Conservation (phyloP, 2,797 vertebrate genomes). For the Euphonia xanthogaster region DNA sequence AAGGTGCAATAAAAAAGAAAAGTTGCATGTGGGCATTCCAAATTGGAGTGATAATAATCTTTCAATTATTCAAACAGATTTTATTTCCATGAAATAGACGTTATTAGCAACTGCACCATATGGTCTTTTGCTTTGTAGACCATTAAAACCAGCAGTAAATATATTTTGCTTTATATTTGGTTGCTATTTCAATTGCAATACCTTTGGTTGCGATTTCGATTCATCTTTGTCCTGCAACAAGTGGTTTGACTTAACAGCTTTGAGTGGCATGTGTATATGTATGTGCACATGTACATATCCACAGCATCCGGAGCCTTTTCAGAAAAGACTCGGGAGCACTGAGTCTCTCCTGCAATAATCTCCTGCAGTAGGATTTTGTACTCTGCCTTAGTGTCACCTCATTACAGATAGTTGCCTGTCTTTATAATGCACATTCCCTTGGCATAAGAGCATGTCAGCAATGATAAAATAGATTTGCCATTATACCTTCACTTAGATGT, state of each 20-base stretch:
- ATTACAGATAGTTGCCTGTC: neutral
- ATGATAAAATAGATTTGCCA: constrained; percentile 11
- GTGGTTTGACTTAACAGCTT: neutral
- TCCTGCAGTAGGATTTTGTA: neutral
- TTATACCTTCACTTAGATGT: constrained; percentile 17
- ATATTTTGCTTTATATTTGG: neutral
- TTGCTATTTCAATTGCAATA: neutral
- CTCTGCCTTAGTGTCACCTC: neutral
- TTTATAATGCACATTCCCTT: neutral
- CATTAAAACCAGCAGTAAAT: neutral
- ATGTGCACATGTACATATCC: neutral
- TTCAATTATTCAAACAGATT: neutral
- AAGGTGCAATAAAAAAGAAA: neutral
- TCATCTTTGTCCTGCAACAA: neutral
- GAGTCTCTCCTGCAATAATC: neutral
- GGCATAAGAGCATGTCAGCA: constrained; percentile 3
- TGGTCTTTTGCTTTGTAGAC: rapidly evolving
- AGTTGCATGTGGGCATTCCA: neutral
- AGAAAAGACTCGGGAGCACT: neutral
- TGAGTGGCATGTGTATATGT: neutral
- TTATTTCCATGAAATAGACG: neutral
- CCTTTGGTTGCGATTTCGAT: neutral
- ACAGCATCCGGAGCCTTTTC: neutral
- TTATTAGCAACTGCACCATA: neutral
- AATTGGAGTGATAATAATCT: neutral